Evolutionary conservation across 2,888 invertebrate genomes (phyloP).

Genomic region (Diarsia rubi): DNA sequence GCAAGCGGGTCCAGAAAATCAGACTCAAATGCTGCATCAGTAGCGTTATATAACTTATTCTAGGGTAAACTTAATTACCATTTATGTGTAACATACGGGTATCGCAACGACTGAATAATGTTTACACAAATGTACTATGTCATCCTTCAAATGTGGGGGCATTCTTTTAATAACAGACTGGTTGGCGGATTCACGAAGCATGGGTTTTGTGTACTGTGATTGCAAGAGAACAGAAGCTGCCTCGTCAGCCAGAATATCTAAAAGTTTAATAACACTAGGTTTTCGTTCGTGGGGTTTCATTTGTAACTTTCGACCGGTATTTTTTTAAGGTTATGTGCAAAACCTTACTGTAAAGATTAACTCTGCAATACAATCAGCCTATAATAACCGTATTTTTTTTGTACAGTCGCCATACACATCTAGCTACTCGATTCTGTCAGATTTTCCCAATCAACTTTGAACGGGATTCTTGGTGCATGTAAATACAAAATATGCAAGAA

Average conservation of each 20-base stretch:
- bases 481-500: too few relatives aligned
- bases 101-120: neutral
- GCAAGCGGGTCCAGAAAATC: too few relatives aligned
- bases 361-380: too few relatives aligned
- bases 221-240: neutral
- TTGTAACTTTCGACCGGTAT: neutral
- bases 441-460: too few relatives aligned
- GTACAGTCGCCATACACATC: too few relatives aligned
- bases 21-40: neutral
- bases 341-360: too few relatives aligned
- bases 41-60: neutral
- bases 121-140: constrained; percentile 5
- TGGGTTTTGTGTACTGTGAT: neutral
- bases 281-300: neutral
- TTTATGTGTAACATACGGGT: neutral
- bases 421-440: too few relatives aligned
- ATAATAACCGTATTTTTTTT: too few relatives aligned
- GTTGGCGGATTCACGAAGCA: neutral
- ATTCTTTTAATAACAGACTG: constrained; percentile 10
- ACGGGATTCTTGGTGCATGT: too few relatives aligned
- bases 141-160: neutral
- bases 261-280: neutral
- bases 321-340: neutral
- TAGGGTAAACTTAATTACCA: neutral
- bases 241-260: neutral